Conservation (phyloP, 2,888 invertebrate species). For the Chironomus riparius region DNA sequence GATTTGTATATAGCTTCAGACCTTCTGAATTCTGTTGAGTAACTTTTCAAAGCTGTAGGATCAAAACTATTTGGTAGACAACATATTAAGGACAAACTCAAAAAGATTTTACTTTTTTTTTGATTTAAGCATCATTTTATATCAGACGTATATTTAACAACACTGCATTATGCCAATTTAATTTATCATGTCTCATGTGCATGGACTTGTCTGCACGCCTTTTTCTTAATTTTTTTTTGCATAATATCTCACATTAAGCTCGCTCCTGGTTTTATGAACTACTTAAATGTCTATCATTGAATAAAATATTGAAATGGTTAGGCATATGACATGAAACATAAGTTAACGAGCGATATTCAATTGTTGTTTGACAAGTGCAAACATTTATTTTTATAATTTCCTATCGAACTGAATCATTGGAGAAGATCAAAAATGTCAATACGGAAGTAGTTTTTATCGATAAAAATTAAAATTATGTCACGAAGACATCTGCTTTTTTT, state of each 20-base stretch:
- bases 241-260: slow-evolving; percentile 11
- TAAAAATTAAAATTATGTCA: background rate
- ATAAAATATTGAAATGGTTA: background rate
- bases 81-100: too few species aligned
- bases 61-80: too few species aligned
- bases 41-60: too few species aligned
- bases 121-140: too few species aligned
- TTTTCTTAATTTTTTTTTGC: background rate
- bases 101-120: too few species aligned
- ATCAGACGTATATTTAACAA: too few species aligned
- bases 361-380: background rate
- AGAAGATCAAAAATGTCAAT: background rate
- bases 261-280: slow-evolving; percentile 19
- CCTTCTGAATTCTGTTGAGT: too few species aligned
- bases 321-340: slow-evolving; percentile 7
- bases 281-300: slow-evolving; percentile 16
- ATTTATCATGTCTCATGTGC: slow-evolving; percentile 5
- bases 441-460: background rate
- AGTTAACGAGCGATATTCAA: background rate
- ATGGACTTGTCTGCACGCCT: slow-evolving; percentile 12
- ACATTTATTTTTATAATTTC: too few species aligned
- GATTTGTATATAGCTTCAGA: too few species aligned
- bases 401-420: background rate
- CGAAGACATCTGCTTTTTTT: background rate
- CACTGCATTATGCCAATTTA: background rate